phyloP scores from a whole-genome alignment of 2,797 vertebrate species.

The Halcyon leucocephala region DNA sequence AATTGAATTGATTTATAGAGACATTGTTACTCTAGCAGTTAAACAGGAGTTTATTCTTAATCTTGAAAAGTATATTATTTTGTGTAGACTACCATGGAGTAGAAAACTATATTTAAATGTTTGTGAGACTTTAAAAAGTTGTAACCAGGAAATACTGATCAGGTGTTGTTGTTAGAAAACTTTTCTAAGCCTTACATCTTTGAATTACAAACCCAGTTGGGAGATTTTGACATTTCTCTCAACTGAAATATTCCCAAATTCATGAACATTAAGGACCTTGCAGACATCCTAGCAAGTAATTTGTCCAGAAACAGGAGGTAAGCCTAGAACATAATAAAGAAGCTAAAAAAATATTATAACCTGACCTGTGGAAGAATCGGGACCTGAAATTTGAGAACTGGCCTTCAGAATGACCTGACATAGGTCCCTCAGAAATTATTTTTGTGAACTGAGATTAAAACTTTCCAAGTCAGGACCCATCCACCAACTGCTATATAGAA shows the following conservation, averaged over 20 bases:
- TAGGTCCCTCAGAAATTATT: background rate
- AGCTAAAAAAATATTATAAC: background rate
- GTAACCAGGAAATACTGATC: background rate
- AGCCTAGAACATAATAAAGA: slow-evolving; percentile 3
- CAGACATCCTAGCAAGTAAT: background rate
- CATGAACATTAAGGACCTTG: background rate
- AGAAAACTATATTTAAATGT: background rate
- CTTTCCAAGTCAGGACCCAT: background rate
- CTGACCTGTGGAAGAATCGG: background rate
- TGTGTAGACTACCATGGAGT: background rate
- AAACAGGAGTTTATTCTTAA: background rate
- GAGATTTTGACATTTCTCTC: background rate
- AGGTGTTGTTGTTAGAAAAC: background rate
- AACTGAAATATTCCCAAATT: background rate
- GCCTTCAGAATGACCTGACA: background rate
- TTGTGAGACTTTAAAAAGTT: background rate
- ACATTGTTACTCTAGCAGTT: background rate
- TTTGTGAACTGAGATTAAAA: slow-evolving; percentile 24
- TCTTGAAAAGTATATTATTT: background rate
- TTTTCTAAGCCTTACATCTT: background rate
- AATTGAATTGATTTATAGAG: background rate
- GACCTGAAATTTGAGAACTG: slow-evolving; percentile 8
- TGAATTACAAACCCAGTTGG: background rate
- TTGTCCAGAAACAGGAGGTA: slow-evolving; percentile 5
- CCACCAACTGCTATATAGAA: background rate